Conservation (phyloP, 2,113 vertebrate genomes). For the human region DNA sequence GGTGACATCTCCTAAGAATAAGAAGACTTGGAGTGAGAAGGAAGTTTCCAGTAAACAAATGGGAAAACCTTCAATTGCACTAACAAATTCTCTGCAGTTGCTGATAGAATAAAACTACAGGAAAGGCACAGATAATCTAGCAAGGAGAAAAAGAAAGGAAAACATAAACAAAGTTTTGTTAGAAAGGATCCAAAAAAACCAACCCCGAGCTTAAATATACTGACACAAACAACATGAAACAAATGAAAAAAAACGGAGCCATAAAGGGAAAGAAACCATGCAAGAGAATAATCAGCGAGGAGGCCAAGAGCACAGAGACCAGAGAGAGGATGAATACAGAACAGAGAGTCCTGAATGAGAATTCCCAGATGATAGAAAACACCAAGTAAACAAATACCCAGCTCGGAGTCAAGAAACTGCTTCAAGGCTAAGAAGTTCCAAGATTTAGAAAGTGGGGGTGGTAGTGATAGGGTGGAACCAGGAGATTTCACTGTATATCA, state of each 20-base stretch:
- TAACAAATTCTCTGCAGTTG: constrained; percentile 12
- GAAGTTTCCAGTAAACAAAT: constrained; percentile 35
- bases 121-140: constrained; percentile 41
- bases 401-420: constrained; percentile 10
- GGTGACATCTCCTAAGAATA: background rate
- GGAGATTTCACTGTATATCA: background rate
- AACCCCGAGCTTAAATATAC: background rate
- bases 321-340: background rate
- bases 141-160: constrained; percentile 26
- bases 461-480: background rate
- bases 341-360: constrained; percentile 49
- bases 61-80: background rate
- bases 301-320: background rate
- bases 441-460: background rate
- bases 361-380: constrained; percentile 49
- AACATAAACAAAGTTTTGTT: constrained; percentile 17
- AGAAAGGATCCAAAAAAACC: constrained; percentile 56
- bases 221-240: constrained; percentile 7
- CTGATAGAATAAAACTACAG: background rate
- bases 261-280: background rate
- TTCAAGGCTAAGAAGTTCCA: constrained; percentile 24
- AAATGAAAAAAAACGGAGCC: constrained; percentile 1
- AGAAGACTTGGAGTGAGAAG: background rate
- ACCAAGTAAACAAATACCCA: constrained; percentile 11
- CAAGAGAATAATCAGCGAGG: background rate